Evolutionary conservation across 2,888 invertebrate species (phyloP).

Genomic region (Poecilobothrus nobilitatus): DNA sequence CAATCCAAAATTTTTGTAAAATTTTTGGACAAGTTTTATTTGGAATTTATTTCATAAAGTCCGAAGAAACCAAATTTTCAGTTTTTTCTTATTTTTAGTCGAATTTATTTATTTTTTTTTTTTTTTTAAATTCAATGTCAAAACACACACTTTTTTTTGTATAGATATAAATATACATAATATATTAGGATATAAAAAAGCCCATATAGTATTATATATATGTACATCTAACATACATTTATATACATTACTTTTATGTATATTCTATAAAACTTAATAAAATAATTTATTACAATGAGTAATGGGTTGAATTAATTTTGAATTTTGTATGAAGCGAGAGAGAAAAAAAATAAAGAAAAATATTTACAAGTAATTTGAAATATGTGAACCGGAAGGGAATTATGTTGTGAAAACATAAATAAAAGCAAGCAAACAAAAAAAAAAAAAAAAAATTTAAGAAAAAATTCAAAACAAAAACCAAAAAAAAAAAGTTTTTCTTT

Average conservation of each 20-base stretch:
- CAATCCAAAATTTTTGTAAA: no score
- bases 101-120: background rate
- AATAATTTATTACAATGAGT: conserved; percentile 4
- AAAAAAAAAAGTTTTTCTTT: no score
- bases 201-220: no score
- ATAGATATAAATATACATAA: background rate
- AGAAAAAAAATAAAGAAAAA: no score
- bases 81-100: no score
- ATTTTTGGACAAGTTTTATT: no score
- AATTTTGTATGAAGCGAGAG: background rate
- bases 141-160: background rate
- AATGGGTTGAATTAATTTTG: conserved; percentile 2
- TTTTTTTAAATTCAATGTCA: background rate
- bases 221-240: no score
- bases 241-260: no score
- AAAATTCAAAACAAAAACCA: background rate
- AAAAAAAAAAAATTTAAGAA: background rate
- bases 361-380: conserved; percentile 2
- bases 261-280: background rate
- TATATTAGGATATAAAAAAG: no score
- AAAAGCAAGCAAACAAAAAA: background rate
- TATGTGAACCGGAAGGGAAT: conserved; percentile 3
- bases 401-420: background rate
- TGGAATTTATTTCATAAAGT: no score
- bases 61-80: no score